Conservation (phyloP, 2,797 vertebrate species). For the Gambelia wislizenii region DNA sequence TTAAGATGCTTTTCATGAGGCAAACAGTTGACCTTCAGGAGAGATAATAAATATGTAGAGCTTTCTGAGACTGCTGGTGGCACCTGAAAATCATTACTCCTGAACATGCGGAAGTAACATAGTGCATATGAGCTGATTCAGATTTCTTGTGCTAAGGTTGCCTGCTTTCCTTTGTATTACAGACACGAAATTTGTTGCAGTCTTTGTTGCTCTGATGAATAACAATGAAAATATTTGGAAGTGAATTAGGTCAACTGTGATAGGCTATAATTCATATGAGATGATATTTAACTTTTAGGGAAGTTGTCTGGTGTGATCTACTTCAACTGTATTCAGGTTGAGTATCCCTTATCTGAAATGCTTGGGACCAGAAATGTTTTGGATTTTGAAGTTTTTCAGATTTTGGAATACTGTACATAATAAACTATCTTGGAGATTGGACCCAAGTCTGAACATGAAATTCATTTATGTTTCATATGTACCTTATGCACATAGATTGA, state of each 20-base stretch:
- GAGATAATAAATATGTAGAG: neutral
- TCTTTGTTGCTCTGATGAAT: neutral
- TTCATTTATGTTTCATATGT: no score
- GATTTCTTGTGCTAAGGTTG: conserved; percentile 4
- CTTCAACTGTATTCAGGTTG: neutral
- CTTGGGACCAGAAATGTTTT: no score
- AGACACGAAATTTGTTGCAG: neutral
- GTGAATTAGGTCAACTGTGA: neutral
- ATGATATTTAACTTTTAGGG: neutral
- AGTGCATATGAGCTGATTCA: neutral
- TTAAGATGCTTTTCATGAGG: neutral
- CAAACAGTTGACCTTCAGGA: neutral
- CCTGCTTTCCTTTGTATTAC: neutral
- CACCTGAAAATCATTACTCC: neutral
- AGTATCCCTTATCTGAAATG: no score
- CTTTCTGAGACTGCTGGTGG: neutral
- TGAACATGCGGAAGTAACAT: neutral
- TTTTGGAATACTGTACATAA: no score
- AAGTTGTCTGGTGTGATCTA: neutral
- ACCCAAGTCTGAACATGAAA: no score
- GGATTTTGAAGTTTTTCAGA: no score
- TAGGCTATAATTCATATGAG: neutral
- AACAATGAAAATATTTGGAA: neutral
- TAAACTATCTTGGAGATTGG: no score
- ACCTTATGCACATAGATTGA: no score